phyloP scores from a whole-genome alignment of 2,113 vertebrate species.

The Struthidea cinerea region DNA sequence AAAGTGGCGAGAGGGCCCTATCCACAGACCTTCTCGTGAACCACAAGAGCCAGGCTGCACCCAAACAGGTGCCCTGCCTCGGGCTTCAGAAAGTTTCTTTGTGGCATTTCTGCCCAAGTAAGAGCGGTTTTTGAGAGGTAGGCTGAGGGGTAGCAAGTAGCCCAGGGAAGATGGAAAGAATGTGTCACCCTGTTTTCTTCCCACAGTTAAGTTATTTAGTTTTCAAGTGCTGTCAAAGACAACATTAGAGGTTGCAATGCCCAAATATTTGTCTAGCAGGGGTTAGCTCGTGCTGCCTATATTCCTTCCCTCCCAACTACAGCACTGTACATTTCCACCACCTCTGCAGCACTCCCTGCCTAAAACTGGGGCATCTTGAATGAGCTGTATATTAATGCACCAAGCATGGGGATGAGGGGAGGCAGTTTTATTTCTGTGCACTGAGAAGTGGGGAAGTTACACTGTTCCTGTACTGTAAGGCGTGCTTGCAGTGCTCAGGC shows the following conservation, averaged over 20 bases:
- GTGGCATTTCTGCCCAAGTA: neutral
- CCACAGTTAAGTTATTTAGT: neutral
- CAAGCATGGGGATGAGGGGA: neutral
- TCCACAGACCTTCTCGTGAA: accelerated
- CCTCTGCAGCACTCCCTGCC: neutral
- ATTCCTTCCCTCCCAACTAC: neutral
- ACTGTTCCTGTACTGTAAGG: neutral
- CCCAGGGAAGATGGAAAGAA: neutral
- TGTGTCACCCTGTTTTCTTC: neutral
- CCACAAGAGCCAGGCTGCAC: neutral
- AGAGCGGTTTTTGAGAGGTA: neutral
- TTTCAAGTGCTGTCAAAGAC: neutral
- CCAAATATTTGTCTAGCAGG: neutral
- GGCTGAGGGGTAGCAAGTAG: neutral
- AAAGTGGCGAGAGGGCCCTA: accelerated
- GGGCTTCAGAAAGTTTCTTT: neutral
- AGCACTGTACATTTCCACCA: neutral
- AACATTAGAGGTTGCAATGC: neutral
- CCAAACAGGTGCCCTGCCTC: neutral
- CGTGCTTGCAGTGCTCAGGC: neutral
- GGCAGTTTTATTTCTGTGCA: neutral
- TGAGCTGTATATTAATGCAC: neutral
- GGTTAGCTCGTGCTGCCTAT: neutral
- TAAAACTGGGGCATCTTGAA: neutral
- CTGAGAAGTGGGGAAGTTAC: neutral